phyloP scores from a whole-genome alignment of 2,888 invertebrate species.

The Stenolophus ochropezus region DNA sequence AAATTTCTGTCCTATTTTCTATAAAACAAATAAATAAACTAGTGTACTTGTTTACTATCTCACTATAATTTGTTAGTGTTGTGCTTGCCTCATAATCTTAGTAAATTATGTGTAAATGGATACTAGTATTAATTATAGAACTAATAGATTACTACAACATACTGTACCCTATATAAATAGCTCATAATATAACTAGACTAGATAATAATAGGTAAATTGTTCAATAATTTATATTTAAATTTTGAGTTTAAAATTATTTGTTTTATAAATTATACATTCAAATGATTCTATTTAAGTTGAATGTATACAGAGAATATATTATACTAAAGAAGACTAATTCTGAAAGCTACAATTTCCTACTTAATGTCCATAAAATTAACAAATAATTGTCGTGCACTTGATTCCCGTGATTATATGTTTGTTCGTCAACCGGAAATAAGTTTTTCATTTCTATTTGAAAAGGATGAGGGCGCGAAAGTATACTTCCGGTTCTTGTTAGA shows the following conservation, averaged over 20 bases:
- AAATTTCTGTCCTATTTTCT: not conserved
- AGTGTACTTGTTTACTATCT: not conserved
- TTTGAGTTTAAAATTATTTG: no score
- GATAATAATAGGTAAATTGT: no score
- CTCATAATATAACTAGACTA: no score
- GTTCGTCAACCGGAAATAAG: not conserved
- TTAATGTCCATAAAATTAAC: not conserved
- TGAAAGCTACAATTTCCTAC: not conserved
- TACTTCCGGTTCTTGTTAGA: constrained; percentile 14
- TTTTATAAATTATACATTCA: no score
- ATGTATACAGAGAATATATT: not conserved
- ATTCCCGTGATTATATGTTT: not conserved
- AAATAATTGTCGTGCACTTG: not conserved
- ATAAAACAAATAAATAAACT: not conserved
- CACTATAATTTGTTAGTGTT: not conserved
- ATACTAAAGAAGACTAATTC: not conserved
- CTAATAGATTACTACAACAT: not conserved
- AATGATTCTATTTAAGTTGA: not conserved
- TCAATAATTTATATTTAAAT: no score
- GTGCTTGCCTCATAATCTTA: not conserved
- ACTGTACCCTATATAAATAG: not conserved
- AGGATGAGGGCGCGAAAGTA: constrained; percentile 19
- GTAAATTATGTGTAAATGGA: not conserved
- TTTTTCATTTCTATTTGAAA: not conserved
- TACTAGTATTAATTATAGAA: not conserved